Base-by-base conservation (phyloP, 2,888 invertebrate genomes). In the Drosophila histrio region DNA sequence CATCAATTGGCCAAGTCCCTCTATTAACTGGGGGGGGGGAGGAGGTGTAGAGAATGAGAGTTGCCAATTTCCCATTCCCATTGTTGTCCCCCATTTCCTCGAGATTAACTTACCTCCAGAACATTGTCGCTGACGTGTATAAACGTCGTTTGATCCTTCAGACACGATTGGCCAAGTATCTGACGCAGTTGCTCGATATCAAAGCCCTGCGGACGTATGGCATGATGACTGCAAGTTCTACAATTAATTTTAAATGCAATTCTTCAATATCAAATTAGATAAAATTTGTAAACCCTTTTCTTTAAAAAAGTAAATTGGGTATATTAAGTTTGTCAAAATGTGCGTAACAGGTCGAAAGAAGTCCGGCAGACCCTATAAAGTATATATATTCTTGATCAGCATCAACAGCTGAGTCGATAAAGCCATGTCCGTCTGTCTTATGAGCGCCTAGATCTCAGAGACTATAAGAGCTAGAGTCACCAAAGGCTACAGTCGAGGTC, bases 161-260 rank as follows among this genome's bases (percentile, higher is more conserved):
- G 32, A 1, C 3, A 9, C 7, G 72, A 50, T 28, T 68, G 32
- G 1, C 0, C 7, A 2, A 72, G 3, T 3, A 30, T 19, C 2
- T 17, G 19, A 13, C 79, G 79, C 43, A 79, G 13, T 15, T 86
- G 58, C 21, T 79, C 76, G 26, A 79, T 59, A 21, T 41, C 63
- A 9, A 79, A 79, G 9, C 86, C 86, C 19, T 71, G 76, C 1
- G 86, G 79, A 0, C 79, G 83, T 19, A 85, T 63, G 15, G 34
- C 26, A 47, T 15, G 17, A 2, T 36, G 30, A 9, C 50, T 41
- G 36, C 3, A 39, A 6, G 11, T 15, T 32, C 6, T 15, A 49
- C 19, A 22, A 34, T 22, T 13, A 11, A n/a, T 3, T 30, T 0
- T 30, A 30, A 30, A 30, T 3, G 3, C 26, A 26, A 26, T 4